phyloP scores from a whole-genome alignment of 2,113 vertebrate species.

The Fregata magnificens region DNA sequence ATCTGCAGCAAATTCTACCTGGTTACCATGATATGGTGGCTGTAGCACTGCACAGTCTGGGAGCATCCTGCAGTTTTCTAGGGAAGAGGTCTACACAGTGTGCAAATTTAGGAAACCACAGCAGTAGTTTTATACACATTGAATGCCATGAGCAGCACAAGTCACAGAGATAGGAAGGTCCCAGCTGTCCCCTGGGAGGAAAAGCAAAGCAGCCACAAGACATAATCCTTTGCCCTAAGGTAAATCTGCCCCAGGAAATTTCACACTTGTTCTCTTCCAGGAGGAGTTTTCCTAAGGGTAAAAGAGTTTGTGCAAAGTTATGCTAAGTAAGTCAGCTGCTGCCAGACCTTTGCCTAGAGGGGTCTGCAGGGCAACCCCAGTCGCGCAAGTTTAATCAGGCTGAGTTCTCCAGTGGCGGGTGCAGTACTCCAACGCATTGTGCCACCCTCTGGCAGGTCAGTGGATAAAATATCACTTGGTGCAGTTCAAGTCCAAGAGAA shows the following conservation, averaged over 20 bases:
- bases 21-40: neutral
- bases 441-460: neutral
- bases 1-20: neutral
- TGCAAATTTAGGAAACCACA: neutral
- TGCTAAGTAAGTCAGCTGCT: slow-evolving; percentile 15
- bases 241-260: slow-evolving; percentile 26
- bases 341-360: slow-evolving; percentile 40
- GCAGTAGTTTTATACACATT: neutral
- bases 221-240: neutral
- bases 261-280: neutral
- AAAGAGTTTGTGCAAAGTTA: neutral
- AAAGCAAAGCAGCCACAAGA: neutral
- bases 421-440: neutral
- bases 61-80: neutral
- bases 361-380: neutral
- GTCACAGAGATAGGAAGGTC: neutral
- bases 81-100: neutral
- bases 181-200: neutral
- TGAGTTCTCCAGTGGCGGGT: neutral
- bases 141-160: neutral
- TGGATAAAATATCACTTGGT: neutral
- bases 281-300: neutral
- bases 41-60: neutral
- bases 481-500: neutral
- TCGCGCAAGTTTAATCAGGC: neutral